A percentile compares a stretch with the other conserved stretches of the same genome.
Evolutionary conservation across 2,797 vertebrate genomes (phyloP).

Genomic region (Rhinatrema bivittatum): DNA sequence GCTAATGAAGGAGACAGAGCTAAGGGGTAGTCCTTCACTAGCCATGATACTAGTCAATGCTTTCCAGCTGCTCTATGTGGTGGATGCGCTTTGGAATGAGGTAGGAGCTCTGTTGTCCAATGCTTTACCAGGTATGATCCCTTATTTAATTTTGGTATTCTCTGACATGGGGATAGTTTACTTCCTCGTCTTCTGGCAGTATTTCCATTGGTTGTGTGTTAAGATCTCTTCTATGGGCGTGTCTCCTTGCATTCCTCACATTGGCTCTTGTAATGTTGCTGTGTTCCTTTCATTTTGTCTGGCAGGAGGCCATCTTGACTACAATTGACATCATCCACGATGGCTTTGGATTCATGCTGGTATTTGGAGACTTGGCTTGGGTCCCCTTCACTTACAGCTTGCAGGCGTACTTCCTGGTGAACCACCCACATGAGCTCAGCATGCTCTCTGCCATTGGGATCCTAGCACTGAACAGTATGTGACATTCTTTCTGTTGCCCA

Average conservation of each 20-base stretch:
- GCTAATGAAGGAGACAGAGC: slow-evolving; percentile 75
- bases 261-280: no score
- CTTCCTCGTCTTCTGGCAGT: no score
- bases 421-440: slow-evolving; percentile 67
- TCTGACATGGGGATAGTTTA: background rate
- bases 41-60: slow-evolving; percentile 78
- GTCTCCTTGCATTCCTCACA: no score
- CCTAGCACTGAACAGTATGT: slow-evolving; percentile 69
- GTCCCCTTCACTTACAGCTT: slow-evolving; percentile 84
- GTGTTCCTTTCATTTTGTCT: background rate
- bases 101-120: slow-evolving; percentile 53
- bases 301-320: slow-evolving; percentile 78
- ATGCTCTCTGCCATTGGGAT: slow-evolving; percentile 50
- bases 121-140: background rate
- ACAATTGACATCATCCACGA: slow-evolving; percentile 89
- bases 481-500: background rate
- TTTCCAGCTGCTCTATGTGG: slow-evolving; percentile 82
- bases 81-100: slow-evolving; percentile 83
- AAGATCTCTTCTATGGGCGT: no score
- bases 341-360: slow-evolving; percentile 88
- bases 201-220: no score
- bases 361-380: slow-evolving; percentile 84
- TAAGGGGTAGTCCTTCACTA: slow-evolving; percentile 69
- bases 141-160: background rate
- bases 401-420: slow-evolving; percentile 76